A percentile compares a stretch with the other conserved stretches of the same genome.
Conservation (phyloP, 2,113 vertebrate species). For the Isurus oxyrinchus region DNA sequence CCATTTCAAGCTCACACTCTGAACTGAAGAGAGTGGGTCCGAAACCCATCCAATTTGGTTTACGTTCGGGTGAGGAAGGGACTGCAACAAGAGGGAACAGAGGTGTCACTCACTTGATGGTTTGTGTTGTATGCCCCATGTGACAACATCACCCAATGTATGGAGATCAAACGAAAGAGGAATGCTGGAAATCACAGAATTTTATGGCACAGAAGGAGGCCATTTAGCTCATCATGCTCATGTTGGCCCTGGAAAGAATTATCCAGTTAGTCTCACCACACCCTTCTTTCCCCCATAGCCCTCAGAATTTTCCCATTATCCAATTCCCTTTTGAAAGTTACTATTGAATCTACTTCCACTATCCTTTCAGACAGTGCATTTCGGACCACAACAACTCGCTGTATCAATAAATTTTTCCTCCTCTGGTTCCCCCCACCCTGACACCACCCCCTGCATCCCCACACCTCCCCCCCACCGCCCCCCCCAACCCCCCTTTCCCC, state of each 20-base stretch:
- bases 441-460: too few relatives aligned
- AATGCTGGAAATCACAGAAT: background rate
- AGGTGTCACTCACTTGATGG: background rate
- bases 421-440: too few relatives aligned
- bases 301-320: background rate
- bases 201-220: background rate
- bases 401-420: too few relatives aligned
- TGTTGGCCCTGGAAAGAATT: background rate
- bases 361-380: background rate
- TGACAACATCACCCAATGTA: background rate
- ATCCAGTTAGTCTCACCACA: background rate
- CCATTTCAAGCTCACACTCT: background rate
- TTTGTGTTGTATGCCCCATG: background rate
- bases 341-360: background rate
- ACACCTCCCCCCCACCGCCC: too few relatives aligned
- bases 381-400: too few relatives aligned
- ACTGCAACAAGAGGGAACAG: background rate
- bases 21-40: background rate
- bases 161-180: background rate
- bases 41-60: background rate
- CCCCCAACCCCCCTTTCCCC: too few relatives aligned
- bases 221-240: background rate
- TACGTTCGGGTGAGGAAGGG: background rate
- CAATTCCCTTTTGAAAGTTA: too few relatives aligned
- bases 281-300: background rate